A percentile compares a stretch with the other conserved stretches of the same genome.
Conservation (phyloP, 2,113 vertebrate genomes). For the Cottus gobio region DNA sequence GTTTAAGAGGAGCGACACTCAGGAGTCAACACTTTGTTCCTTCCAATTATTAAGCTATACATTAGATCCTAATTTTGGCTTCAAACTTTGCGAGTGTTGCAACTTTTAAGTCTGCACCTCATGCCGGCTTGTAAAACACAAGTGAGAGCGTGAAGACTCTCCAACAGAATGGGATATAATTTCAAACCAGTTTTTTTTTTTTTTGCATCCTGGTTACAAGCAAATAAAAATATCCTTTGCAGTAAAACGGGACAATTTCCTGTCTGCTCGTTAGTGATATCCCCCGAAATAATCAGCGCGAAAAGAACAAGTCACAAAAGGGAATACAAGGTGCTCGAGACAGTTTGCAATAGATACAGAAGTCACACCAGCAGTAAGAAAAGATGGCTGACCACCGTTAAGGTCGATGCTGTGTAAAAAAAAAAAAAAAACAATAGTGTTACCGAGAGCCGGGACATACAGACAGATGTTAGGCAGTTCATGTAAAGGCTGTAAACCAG, state of each 20-base stretch:
- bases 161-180: not conserved
- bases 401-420: conserved; percentile 3
- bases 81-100: not conserved
- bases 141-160: not conserved
- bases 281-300: conserved; percentile 11
- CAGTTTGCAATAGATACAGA: not conserved
- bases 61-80: not conserved
- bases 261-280: conserved; percentile 14
- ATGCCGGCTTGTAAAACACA: not conserved
- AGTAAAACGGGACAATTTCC: not conserved
- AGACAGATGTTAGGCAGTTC: conserved; percentile 21
- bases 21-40: not conserved
- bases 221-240: conserved; percentile 1
- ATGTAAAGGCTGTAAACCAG: conserved; percentile 37
- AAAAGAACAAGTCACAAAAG: not conserved
- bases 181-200: not conserved
- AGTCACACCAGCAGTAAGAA: conserved; percentile 19
- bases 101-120: not conserved
- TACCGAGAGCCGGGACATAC: not conserved
- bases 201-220: not conserved
- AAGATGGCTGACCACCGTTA: not conserved
- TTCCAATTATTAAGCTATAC: not conserved
- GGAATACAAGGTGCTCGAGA: not conserved
- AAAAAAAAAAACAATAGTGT: conserved; percentile 15
- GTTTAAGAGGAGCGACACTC: not conserved